phyloP scores from a whole-genome alignment of 2,888 invertebrate species.

The Pyrochroa serraticornis region DNA sequence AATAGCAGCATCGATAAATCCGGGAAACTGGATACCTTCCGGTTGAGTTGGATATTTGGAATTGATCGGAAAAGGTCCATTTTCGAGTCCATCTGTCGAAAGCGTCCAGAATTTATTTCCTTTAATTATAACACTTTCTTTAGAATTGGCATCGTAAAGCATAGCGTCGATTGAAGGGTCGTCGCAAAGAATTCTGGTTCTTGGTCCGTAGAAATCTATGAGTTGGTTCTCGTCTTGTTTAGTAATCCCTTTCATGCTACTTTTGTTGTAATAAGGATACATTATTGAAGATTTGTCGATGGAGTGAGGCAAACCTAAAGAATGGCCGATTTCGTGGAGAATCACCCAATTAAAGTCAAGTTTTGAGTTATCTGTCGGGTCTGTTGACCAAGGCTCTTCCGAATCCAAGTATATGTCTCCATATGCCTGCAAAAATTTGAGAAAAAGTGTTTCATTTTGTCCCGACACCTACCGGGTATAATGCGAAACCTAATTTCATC shows the following conservation, averaged over 20 bases:
- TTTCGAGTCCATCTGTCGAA: not conserved
- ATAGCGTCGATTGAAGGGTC: not conserved
- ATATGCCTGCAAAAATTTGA: too few species aligned
- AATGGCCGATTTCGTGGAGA: constrained; percentile 40
- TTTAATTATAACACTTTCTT: constrained; percentile 7
- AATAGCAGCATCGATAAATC: constrained; percentile 16
- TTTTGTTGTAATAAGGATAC: constrained; percentile 5
- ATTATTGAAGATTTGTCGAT: not conserved
- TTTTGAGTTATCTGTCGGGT: not conserved
- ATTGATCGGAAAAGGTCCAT: constrained; percentile 3
- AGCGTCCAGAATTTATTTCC: constrained; percentile 15
- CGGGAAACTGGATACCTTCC: not conserved
- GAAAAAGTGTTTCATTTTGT: too few species aligned
- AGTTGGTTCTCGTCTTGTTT: not conserved
- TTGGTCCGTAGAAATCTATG: not conserved
- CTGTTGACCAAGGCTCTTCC: too few species aligned
- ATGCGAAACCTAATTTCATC: too few species aligned
- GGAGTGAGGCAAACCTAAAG: constrained; percentile 24
- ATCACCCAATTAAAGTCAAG: constrained; percentile 31
- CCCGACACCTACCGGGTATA: too few species aligned
- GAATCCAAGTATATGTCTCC: too few species aligned
- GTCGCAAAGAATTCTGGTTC: constrained; percentile 1
- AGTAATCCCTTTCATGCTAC: not conserved
- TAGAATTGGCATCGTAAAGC: not conserved
- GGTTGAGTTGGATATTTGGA: not conserved